Conservation (phyloP, 2,113 vertebrate species). For the Hystrix brachyura region DNA sequence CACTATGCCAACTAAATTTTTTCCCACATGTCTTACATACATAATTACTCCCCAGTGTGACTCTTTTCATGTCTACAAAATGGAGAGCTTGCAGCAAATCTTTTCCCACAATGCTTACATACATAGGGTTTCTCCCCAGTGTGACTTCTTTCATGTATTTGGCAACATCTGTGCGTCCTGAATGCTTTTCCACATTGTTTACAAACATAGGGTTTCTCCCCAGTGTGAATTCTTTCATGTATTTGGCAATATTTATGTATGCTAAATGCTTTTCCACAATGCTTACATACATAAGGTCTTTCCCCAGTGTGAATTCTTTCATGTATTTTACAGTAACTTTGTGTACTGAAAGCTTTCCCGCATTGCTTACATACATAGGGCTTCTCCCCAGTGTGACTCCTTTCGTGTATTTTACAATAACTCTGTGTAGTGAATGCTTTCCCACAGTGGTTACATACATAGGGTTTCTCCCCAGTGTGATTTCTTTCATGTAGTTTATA, state of each 20-base stretch:
- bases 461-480: too few relatives aligned
- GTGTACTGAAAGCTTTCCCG: not conserved
- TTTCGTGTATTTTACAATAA: too few relatives aligned
- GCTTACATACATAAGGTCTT: not conserved
- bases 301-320: not conserved
- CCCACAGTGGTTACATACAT: too few relatives aligned
- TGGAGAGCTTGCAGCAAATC: not conserved
- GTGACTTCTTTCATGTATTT: not conserved
- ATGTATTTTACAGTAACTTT: not conserved
- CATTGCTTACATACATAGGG: not conserved
- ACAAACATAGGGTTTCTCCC: not conserved
- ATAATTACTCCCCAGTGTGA: not conserved
- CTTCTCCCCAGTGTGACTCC: not conserved
- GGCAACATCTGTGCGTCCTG: not conserved
- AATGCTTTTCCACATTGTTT: not conserved
- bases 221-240: not conserved
- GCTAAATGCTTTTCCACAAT: not conserved
- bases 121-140: not conserved
- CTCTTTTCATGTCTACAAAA: not conserved
- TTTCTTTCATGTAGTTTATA: too few relatives aligned
- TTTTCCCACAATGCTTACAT: not conserved
- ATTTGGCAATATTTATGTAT: not conserved
- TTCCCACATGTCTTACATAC: not conserved
- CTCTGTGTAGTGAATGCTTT: too few relatives aligned
- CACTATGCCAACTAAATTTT: not conserved